Evolutionary conservation across 2,888 invertebrate genomes (phyloP).

Genomic region (Latrodectus elegans): DNA sequence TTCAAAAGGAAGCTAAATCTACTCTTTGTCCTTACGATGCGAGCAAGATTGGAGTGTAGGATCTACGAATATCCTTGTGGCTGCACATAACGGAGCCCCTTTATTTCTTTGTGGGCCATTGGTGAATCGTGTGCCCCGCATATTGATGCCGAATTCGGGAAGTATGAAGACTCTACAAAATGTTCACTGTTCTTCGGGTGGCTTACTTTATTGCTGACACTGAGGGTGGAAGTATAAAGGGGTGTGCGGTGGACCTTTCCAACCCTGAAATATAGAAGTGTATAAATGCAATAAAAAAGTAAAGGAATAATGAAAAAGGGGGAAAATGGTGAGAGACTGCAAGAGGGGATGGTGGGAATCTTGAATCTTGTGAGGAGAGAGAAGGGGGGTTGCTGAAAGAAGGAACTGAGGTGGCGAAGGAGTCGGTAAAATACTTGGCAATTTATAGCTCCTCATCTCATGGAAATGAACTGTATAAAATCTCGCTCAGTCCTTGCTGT

Average conservation of each 20-base stretch:
- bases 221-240: slow-evolving; percentile 17
- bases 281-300: slow-evolving; percentile 49
- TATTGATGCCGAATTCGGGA: slow-evolving; percentile 42
- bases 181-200: slow-evolving; percentile 13
- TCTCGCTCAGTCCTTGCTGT: slow-evolving; percentile 51
- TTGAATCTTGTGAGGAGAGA: background rate
- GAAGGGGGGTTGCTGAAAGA: background rate
- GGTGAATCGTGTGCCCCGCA: slow-evolving; percentile 26
- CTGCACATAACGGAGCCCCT: slow-evolving; percentile 11
- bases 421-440: slow-evolving; percentile 63
- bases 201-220: slow-evolving; percentile 60
- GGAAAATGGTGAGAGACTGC: background rate
- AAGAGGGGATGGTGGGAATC: background rate
- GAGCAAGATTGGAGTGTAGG: background rate
- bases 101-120: background rate
- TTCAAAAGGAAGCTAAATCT: no score
- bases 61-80: background rate
- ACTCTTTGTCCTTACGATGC: no score
- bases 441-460: slow-evolving; percentile 67
- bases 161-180: slow-evolving; percentile 22
- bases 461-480: slow-evolving; percentile 69
- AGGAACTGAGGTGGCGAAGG: slow-evolving; percentile 10
- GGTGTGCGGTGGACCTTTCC: background rate
- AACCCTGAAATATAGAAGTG: slow-evolving; percentile 45
- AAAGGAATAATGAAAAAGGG: slow-evolving; percentile 26